phyloP scores from a whole-genome alignment of 1,140 invertebrate species.

The Monomorium pharaonis region DNA sequence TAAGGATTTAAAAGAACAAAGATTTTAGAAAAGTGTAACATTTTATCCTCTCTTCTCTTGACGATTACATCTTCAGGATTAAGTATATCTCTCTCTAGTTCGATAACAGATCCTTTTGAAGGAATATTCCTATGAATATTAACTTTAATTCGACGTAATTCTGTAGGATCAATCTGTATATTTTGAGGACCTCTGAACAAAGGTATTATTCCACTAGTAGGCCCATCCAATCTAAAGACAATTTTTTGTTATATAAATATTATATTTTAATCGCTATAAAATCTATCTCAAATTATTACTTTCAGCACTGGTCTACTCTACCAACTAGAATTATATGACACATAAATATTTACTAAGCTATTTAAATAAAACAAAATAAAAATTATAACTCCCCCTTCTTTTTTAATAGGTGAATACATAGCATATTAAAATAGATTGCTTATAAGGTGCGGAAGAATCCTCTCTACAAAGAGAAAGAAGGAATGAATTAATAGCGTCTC shows the following conservation, averaged over 20 bases:
- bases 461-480: no score
- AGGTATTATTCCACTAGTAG: conserved; percentile 49
- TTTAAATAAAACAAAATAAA: no score
- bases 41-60: conserved; percentile 75
- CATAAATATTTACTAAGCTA: no score
- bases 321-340: no score
- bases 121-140: conserved; percentile 74
- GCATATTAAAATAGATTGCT: no score
- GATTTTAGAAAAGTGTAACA: conserved; percentile 35
- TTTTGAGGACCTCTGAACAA: conserved; percentile 72
- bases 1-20: conserved; percentile 4
- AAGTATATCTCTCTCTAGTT: conserved; percentile 66
- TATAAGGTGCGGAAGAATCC: no score
- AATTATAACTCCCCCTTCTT: no score
- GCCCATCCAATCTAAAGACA: conserved; percentile 61
- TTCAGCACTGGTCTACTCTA: no score
- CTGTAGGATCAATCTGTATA: conserved; percentile 55
- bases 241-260: conserved; percentile 10
- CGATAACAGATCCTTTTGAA: not conserved
- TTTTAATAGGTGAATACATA: no score
- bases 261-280: no score
- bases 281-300: no score
- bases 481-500: no score
- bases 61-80: conserved; percentile 72
- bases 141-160: conserved; percentile 73